Evolutionary conservation across 2,113 vertebrate species (phyloP).

Genomic region (Toxotes jaculatrix): DNA sequence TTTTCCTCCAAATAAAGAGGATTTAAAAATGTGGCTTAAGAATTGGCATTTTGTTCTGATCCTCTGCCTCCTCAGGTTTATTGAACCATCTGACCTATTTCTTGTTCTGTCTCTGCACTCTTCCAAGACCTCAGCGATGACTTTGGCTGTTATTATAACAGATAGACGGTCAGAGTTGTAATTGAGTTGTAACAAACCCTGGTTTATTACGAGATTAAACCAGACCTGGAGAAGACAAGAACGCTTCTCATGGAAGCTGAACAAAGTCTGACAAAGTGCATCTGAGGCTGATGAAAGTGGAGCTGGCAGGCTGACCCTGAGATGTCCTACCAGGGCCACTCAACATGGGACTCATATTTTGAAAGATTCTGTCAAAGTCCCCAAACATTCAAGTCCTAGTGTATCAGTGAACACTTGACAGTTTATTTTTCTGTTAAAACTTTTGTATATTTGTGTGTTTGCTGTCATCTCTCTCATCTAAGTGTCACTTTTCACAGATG

Average conservation of each 20-base stretch:
- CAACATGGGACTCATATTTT: neutral
- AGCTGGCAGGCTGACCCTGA: neutral
- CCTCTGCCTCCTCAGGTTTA: neutral
- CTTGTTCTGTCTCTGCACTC: neutral
- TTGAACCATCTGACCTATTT: too few species aligned
- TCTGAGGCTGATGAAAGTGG: neutral
- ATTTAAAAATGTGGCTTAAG: neutral
- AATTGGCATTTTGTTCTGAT: neutral
- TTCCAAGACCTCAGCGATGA: neutral
- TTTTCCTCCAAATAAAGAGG: too few species aligned
- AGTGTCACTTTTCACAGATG: conserved; percentile 17
- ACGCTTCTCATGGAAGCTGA: neutral
- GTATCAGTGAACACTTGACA: neutral
- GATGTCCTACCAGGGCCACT: conserved; percentile 2
- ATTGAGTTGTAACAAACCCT: neutral
- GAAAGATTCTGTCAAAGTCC: conserved; percentile 17
- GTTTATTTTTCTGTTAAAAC: conserved; percentile 1
- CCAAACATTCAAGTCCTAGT: neutral
- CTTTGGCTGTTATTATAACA: neutral
- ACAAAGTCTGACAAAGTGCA: neutral
- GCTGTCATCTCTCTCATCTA: conserved; percentile 39
- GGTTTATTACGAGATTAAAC: neutral
- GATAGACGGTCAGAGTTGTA: neutral
- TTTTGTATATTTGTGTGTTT: conserved; percentile 12
- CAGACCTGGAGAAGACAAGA: neutral